phyloP scores from a whole-genome alignment of 1,140 invertebrate genomes.

The Coenobita brevimanus region DNA sequence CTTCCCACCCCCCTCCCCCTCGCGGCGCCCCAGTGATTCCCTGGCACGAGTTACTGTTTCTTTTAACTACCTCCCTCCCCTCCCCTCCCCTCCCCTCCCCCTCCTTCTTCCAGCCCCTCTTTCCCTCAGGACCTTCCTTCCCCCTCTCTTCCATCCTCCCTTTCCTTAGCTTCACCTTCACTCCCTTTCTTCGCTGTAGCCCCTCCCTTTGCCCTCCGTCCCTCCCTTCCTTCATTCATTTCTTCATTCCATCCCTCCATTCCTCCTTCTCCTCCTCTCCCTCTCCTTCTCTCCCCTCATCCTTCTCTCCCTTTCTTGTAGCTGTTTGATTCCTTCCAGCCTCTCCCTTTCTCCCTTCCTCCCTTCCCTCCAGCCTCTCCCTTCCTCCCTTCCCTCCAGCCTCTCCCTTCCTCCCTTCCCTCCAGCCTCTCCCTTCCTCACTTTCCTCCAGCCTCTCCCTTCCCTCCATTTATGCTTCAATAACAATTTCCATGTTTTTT shows the following conservation, averaged over 20 bases:
- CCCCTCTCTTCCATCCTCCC: neutral
- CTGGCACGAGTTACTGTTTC: no score
- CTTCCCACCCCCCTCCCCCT: neutral
- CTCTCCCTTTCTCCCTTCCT: neutral
- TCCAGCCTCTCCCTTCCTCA: neutral
- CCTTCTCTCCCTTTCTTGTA: neutral
- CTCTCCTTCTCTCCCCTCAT: neutral
- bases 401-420: neutral
- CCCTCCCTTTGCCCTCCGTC: neutral
- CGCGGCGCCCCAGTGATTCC: no score
- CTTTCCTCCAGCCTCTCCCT: no score
- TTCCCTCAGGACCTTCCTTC: neutral
- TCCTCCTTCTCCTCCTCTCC: neutral
- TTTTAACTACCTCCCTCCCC: neutral
- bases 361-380: no score
- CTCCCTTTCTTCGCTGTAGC: neutral
- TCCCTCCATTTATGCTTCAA: no score
- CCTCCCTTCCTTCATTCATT: neutral
- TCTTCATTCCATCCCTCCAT: neutral
- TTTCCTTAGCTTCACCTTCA: neutral
- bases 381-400: no score
- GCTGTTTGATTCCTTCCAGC: neutral
- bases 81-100: neutral
- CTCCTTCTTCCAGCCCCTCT: neutral
- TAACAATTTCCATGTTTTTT: no score